These are phyloP conservation scores for Drosophila mauritiana DNA, from an alignment of 1,140 invertebrate genomes.

Conservation along the genomic window DNA sequence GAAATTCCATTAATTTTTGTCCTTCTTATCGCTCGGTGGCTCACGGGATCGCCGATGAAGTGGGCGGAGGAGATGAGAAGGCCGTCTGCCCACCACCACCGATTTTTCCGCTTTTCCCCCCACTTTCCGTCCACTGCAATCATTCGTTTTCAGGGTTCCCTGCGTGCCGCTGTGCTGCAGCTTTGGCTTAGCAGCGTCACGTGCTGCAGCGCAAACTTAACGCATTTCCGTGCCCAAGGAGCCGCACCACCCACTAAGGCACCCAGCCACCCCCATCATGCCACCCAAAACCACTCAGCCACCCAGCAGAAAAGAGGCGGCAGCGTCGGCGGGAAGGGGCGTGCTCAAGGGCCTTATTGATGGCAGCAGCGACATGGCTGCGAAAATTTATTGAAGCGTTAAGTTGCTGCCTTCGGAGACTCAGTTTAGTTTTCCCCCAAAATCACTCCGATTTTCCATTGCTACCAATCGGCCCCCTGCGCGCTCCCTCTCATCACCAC, in stretches of 20 bases:
- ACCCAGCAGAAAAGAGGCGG: neutral
- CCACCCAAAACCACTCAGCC: conserved; percentile 7
- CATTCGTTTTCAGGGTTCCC: conserved; percentile 53
- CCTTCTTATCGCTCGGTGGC: conserved; percentile 72
- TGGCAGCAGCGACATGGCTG: conserved; percentile 69
- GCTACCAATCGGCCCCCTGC: too few species aligned
- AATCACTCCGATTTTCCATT: conserved; percentile 1
- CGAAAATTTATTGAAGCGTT: conserved; percentile 81
- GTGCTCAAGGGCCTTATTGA: conserved; percentile 82
- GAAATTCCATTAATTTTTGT: conserved; percentile 83
- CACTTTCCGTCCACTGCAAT: conserved; percentile 15
- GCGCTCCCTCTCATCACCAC: neutral
- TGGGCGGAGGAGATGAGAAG: too few species aligned
- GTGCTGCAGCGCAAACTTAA: conserved; percentile 81
- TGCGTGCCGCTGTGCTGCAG: conserved; percentile 79
- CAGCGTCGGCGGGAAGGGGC: conserved; percentile 38
- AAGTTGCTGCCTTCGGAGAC: conserved; percentile 78
- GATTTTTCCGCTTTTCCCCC: neutral
- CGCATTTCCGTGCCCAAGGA: conserved; percentile 73
- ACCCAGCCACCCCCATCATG: neutral
- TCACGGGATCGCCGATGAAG: conserved; percentile 20
- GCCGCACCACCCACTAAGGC: conserved; percentile 9
- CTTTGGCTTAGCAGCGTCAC: conserved; percentile 79
- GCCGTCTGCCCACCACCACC: neutral
- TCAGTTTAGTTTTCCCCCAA: conserved; percentile 45